These are phyloP conservation scores for Pristionchus mayeri DNA, from an alignment of 2,888 invertebrate species.

Conservation along the genomic window DNA sequence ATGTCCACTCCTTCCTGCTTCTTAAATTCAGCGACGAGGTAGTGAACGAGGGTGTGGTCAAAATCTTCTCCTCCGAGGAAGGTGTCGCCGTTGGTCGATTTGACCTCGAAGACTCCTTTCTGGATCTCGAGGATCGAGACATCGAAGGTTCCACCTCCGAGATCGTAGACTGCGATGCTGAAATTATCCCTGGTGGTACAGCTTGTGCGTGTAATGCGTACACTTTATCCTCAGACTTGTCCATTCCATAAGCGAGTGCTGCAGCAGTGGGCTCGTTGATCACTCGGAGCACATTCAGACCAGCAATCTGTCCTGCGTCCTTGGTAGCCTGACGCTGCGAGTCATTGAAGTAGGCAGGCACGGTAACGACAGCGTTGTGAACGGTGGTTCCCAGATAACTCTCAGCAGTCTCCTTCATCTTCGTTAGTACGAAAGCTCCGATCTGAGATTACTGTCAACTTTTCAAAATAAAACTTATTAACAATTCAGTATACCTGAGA, in stretches of 20 bases:
- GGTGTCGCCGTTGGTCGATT: conserved; percentile 99
- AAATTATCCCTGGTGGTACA: no score
- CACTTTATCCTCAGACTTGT: conserved; percentile 85
- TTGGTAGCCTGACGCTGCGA: conserved; percentile 98
- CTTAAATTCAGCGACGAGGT: conserved; percentile 92
- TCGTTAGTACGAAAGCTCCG: conserved; percentile 73
- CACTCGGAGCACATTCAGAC: conserved; percentile 94
- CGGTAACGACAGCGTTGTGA: conserved; percentile 97
- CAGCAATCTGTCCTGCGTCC: conserved; percentile 97
- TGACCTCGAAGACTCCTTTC: conserved; percentile 99
- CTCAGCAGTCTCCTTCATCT: conserved; percentile 80
- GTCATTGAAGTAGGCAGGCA: conserved; percentile 98
- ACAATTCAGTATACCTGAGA: conserved; percentile 90
- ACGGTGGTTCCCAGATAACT: conserved; percentile 90
- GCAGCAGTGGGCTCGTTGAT: conserved; percentile 98
- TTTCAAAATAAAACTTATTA: background rate
- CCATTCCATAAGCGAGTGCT: conserved; percentile 98
- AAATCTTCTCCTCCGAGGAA: conserved; percentile 99
- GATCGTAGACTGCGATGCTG: conserved; percentile 97
- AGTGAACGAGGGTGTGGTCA: conserved; percentile 94
- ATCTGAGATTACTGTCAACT: conserved; percentile 53
- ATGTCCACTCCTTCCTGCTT: conserved; percentile 82
- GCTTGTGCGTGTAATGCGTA: no score
- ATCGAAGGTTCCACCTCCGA: conserved; percentile 99
- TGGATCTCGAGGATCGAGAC: conserved; percentile 98